phyloP scores from a whole-genome alignment of 2,888 invertebrate species.

The Lordiphosa andalusiaca region DNA sequence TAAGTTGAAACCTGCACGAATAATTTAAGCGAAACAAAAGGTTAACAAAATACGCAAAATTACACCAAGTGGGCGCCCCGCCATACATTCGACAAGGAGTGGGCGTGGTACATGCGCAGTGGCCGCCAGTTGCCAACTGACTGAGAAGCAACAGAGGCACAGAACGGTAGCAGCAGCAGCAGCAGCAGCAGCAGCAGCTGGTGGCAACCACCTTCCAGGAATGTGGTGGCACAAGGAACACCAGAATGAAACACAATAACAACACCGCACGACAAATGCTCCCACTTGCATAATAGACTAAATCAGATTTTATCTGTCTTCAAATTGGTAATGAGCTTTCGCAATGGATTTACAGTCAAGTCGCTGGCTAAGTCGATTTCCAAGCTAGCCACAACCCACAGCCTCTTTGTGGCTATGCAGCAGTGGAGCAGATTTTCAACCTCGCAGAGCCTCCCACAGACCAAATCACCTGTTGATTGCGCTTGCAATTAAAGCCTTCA shows the following conservation, averaged over 20 bases:
- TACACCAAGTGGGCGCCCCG: slow-evolving; percentile 24
- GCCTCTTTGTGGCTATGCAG: slow-evolving; percentile 1
- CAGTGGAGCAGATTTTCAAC: slow-evolving; percentile 8
- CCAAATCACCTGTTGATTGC: slow-evolving; percentile 56
- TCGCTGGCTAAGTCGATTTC: slow-evolving; percentile 3
- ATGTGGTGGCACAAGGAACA: slow-evolving; percentile 47
- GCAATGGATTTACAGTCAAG: slow-evolving; percentile 32
- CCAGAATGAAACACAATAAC: slow-evolving; percentile 34
- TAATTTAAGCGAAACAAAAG: slow-evolving; percentile 4
- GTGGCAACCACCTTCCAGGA: slow-evolving; percentile 28
- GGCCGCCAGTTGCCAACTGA: slow-evolving; percentile 29
- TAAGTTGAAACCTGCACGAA: slow-evolving; percentile 5
- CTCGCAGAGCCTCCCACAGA: not conserved
- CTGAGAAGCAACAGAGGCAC: slow-evolving; percentile 2
- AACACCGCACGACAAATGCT: slow-evolving; percentile 29
- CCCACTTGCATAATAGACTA: slow-evolving; percentile 52
- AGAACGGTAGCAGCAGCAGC: too few relatives aligned
- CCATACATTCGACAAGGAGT: slow-evolving; percentile 9
- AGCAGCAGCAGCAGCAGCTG: slow-evolving; percentile 21
- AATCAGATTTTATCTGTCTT: slow-evolving; percentile 28
- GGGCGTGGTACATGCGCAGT: slow-evolving; percentile 48
- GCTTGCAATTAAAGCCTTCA: slow-evolving; percentile 47
- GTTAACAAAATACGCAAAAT: slow-evolving; percentile 26
- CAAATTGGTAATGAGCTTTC: slow-evolving; percentile 31
- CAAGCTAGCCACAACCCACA: not conserved